Evolutionary conservation across 2,113 vertebrate genomes (phyloP).

Genomic region (Halichoeres trimaculatus): DNA sequence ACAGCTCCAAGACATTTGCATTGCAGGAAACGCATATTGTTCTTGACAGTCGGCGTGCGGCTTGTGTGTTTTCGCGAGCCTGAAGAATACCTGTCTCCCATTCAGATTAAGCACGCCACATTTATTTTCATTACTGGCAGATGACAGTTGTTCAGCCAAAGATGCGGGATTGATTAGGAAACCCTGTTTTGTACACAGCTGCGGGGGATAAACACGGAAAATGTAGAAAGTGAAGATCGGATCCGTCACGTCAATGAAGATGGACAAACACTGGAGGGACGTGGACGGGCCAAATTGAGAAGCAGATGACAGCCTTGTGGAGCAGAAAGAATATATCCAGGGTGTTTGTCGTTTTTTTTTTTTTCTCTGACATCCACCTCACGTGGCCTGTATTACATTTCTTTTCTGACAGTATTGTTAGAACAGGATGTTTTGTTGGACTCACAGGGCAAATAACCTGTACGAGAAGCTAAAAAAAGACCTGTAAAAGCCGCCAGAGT

Average conservation of each 20-base stretch:
- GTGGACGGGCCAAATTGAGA: slow-evolving; percentile 53
- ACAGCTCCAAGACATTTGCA: neutral
- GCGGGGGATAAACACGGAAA: slow-evolving; percentile 36
- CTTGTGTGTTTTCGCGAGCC: slow-evolving; percentile 13
- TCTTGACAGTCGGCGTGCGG: slow-evolving; percentile 47
- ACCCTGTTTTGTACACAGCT: slow-evolving; percentile 58
- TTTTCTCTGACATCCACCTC: slow-evolving; percentile 35
- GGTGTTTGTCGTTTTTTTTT: slow-evolving; percentile 26
- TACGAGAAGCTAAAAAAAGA: slow-evolving; percentile 2
- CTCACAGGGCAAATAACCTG: neutral
- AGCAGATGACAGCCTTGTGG: slow-evolving; percentile 55
- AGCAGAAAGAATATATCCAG: slow-evolving; percentile 66
- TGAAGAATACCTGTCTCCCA: slow-evolving; percentile 66
- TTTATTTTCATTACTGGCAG: slow-evolving; percentile 82
- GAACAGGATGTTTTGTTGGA: slow-evolving; percentile 20
- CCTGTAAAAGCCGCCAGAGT: slow-evolving; percentile 11
- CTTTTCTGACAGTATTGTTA: slow-evolving; percentile 30
- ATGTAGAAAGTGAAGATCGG: slow-evolving; percentile 51
- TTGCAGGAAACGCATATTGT: slow-evolving; percentile 31
- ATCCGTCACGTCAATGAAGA: slow-evolving; percentile 72
- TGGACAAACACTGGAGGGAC: slow-evolving; percentile 69
- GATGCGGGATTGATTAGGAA: slow-evolving; percentile 73
- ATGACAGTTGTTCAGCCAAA: slow-evolving; percentile 74
- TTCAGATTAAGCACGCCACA: slow-evolving; percentile 61
- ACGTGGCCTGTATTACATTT: slow-evolving; percentile 18